Evolutionary conservation across 2,888 invertebrate genomes (phyloP).

Genomic region (Aphrophora alni): DNA sequence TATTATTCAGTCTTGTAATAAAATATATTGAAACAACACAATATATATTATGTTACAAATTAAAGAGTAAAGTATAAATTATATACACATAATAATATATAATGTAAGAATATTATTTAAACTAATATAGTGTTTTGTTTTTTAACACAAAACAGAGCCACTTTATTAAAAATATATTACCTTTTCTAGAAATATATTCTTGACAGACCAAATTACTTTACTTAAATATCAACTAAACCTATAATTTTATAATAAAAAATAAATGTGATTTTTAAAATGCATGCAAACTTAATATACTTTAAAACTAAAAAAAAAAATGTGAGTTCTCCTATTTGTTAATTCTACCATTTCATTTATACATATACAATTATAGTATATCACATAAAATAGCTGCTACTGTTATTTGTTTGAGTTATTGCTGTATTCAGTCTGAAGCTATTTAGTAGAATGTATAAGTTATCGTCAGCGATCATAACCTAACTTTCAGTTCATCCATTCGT

Average conservation of each 20-base stretch:
- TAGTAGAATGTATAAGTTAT: neutral
- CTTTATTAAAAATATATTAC: neutral
- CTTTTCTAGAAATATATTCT: neutral
- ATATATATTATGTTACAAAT: no score
- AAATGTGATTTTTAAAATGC: neutral
- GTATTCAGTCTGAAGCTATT: neutral
- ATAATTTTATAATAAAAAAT: neutral
- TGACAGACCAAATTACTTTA: neutral
- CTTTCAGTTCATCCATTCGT: conserved; percentile 74
- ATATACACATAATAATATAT: no score
- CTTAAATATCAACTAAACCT: neutral
- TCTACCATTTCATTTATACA: neutral
- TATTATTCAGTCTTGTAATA: no score
- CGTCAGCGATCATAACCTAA: conserved; percentile 56
- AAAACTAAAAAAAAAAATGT: no score
- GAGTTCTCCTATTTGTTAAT: neutral
- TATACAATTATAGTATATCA: neutral
- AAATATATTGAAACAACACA: no score
- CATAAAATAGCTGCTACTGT: neutral
- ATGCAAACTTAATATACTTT: neutral
- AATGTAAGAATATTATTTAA: no score
- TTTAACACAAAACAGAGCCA: neutral
- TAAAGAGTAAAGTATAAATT: no score
- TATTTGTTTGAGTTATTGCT: neutral
- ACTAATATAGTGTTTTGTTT: neutral